Base-by-base conservation (phyloP, 2,888 invertebrate genomes). In the Blastobasis adustella region DNA sequence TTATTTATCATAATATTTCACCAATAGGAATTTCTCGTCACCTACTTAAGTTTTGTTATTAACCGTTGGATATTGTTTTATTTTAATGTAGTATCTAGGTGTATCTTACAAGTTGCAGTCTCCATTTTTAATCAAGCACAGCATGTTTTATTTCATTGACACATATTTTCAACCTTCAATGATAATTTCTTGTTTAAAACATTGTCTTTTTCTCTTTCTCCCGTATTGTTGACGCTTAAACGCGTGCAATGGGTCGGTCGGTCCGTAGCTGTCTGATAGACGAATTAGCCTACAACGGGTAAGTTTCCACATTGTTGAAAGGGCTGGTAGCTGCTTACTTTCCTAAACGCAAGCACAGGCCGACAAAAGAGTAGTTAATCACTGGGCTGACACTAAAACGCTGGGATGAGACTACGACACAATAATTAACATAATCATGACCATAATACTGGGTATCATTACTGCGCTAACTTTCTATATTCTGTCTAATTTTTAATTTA, bases 261-360 rank as follows among this genome's bases (percentile, higher is more conserved):
- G 66, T 76, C 69, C 74, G 71, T 84, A 95, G 95, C 94, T 94
- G 94, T 94, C 92, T 95, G 90, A 93, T 94, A 90, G 94, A 94
- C 90, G 94, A 95, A 91, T 90, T 93, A 90, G 91, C 93, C 76
- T 91, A 91, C 76, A 92, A 91, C 88, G 94, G 94, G 94, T 94
- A 93, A 94, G 94, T 93, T 64, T 63, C 62, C 57, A 66, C 62
- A 58, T 63, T 63, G 61, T 69, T 65, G 70, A 63, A 66, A 67
- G 61, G 67, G 69, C 58, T 54, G 23, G 73, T 83, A 86, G 82
- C 72, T 57, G 84, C 84, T 85, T 85, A 65, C 63, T 73, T 73
- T 60, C 52, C 62, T 82, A 77, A 72, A 67, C 65, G 69, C 69
- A 70, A 71, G 68, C 65, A 61, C 60, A 64, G 66, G 54, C 61